These are phyloP conservation scores for Bubo bubo DNA, from an alignment of 2,113 vertebrate genomes.

Conservation along the genomic window DNA sequence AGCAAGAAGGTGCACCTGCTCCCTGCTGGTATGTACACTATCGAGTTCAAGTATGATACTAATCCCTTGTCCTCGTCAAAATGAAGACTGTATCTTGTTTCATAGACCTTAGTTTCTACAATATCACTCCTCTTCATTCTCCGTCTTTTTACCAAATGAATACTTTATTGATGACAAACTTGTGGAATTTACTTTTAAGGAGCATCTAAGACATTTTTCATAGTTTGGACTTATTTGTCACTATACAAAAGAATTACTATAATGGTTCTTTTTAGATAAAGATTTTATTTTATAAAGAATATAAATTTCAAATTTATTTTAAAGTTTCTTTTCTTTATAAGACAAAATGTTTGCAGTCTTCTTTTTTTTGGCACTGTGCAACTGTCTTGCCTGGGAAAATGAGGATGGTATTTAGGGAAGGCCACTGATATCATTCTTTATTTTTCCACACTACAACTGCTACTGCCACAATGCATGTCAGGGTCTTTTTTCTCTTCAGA, in stretches of 20 bases:
- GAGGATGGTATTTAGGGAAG: neutral
- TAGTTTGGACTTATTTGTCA: neutral
- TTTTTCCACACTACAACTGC: neutral
- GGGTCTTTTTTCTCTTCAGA: neutral
- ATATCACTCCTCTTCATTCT: neutral
- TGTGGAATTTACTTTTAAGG: neutral
- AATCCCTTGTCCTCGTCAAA: constrained; percentile 43
- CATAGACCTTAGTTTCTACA: constrained; percentile 1
- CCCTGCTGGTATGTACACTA: constrained; percentile 41
- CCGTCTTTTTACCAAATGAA: neutral
- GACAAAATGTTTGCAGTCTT: neutral
- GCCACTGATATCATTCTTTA: neutral
- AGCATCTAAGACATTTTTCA: neutral
- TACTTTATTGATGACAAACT: neutral
- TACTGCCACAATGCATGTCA: neutral
- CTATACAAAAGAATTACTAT: neutral
- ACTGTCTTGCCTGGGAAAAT: neutral
- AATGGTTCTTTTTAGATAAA: neutral
- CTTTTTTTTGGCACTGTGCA: neutral
- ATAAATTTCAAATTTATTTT: neutral
- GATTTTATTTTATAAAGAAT: neutral
- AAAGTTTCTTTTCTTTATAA: neutral
- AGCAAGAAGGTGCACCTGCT: constrained; percentile 41
- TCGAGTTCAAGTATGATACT: constrained; percentile 27
- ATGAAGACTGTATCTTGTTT: constrained; percentile 27